Evolutionary conservation across 2,113 vertebrate genomes (phyloP).

Genomic region (Solenodon paradoxus): DNA sequence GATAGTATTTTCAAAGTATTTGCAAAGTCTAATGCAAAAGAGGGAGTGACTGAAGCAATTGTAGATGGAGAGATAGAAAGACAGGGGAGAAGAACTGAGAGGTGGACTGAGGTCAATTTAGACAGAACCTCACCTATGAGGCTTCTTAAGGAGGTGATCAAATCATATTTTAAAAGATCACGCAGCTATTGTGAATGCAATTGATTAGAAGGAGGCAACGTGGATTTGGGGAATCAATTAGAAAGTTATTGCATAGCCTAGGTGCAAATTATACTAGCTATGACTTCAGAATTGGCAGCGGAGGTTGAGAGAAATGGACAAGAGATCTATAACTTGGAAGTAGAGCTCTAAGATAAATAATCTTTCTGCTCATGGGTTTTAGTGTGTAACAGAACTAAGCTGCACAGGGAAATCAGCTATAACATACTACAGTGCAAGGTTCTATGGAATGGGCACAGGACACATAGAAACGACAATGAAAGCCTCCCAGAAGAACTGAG

Average conservation of each 20-base stretch:
- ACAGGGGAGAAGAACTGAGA: neutral
- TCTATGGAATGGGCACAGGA: neutral
- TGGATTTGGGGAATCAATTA: neutral
- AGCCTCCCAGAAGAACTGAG: neutral
- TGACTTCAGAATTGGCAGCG: neutral
- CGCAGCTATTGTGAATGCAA: neutral
- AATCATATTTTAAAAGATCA: neutral
- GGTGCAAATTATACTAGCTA: neutral
- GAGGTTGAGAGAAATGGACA: neutral
- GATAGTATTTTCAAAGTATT: neutral
- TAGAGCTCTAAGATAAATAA: neutral
- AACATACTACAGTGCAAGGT: neutral
- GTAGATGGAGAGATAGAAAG: neutral
- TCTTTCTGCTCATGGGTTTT: too few species aligned
- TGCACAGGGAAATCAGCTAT: neutral
- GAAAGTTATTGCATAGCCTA: neutral
- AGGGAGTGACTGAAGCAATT: neutral
- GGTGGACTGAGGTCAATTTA: neutral
- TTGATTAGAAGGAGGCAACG: neutral
- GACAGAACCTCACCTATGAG: neutral
- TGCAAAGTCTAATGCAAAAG: neutral
- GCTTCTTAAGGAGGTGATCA: neutral
- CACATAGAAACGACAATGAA: neutral
- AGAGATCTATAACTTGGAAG: neutral
- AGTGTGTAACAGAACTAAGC: neutral